phyloP scores from a whole-genome alignment of 2,888 invertebrate species.

The Scaptomyza parva region DNA sequence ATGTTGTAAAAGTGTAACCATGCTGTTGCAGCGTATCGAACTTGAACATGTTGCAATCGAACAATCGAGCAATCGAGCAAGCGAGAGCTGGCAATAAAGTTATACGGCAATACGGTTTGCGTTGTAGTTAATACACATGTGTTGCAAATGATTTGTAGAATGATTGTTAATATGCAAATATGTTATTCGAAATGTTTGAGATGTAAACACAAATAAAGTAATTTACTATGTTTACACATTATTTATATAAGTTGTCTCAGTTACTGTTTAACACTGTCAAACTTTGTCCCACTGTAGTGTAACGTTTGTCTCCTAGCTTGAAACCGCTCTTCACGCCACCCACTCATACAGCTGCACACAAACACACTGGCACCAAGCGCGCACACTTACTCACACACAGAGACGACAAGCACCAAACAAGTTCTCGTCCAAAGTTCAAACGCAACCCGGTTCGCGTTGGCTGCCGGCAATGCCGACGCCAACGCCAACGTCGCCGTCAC shows the following conservation, averaged over 20 bases:
- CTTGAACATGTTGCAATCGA: slow-evolving; percentile 65
- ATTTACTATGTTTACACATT: too few species aligned
- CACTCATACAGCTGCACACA: slow-evolving; percentile 47
- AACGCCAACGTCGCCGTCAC: slow-evolving; percentile 20
- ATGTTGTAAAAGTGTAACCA: slow-evolving; percentile 8
- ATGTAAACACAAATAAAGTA: too few species aligned
- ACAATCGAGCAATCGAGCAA: neutral
- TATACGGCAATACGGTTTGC: neutral
- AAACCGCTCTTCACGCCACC: slow-evolving; percentile 37
- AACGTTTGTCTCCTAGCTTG: slow-evolving; percentile 4
- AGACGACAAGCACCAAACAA: slow-evolving; percentile 45
- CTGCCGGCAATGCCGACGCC: slow-evolving; percentile 48
- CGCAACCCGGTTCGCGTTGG: slow-evolving; percentile 57
- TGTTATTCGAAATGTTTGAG: neutral
- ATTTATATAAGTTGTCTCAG: neutral
- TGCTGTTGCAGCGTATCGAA: slow-evolving; percentile 53
- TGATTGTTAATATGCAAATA: neutral
- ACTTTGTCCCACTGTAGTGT: slow-evolving; percentile 40
- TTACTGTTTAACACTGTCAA: neutral
- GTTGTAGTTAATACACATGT: neutral
- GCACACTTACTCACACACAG: slow-evolving; percentile 3
- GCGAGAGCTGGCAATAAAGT: slow-evolving; percentile 46
- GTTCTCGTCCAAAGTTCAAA: slow-evolving; percentile 59
- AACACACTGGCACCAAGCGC: neutral
- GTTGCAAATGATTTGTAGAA: neutral